Evolutionary conservation across 2,888 invertebrate species (phyloP).

Genomic region (Capitulum mitella): DNA sequence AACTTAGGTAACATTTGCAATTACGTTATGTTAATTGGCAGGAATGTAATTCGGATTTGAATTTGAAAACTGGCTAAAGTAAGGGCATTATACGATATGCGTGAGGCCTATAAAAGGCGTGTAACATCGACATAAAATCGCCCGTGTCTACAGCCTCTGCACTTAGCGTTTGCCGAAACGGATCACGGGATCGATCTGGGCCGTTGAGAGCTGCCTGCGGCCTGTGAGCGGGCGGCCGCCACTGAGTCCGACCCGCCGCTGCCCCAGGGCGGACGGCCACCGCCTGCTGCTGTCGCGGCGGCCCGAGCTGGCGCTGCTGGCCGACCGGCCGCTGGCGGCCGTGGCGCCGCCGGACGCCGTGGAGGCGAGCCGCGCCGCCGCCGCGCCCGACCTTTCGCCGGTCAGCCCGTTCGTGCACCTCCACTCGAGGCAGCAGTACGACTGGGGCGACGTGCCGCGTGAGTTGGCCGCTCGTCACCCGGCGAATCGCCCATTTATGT

Average conservation of each 20-base stretch:
- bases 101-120: too few species aligned
- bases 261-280: conserved; percentile 3
- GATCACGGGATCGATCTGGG: too few species aligned
- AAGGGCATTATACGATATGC: too few species aligned
- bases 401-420: conserved; percentile 17
- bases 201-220: too few species aligned
- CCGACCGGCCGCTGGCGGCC: neutral
- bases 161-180: too few species aligned
- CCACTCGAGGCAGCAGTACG: neutral
- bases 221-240: too few species aligned
- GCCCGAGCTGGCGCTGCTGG: neutral
- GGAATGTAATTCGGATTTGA: too few species aligned
- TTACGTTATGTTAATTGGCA: too few species aligned
- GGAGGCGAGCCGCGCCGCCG: neutral
- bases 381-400: neutral
- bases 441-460: neutral
- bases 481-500: neutral
- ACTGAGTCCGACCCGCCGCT: neutral
- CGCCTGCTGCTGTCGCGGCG: neutral
- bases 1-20: too few species aligned
- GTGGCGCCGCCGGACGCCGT: neutral
- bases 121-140: too few species aligned
- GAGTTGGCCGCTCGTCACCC: neutral
- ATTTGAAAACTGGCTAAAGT: too few species aligned
- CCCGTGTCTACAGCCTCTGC: too few species aligned